Base-by-base conservation (phyloP, 2,888 invertebrate genomes). In the Lamproptera curius region DNA sequence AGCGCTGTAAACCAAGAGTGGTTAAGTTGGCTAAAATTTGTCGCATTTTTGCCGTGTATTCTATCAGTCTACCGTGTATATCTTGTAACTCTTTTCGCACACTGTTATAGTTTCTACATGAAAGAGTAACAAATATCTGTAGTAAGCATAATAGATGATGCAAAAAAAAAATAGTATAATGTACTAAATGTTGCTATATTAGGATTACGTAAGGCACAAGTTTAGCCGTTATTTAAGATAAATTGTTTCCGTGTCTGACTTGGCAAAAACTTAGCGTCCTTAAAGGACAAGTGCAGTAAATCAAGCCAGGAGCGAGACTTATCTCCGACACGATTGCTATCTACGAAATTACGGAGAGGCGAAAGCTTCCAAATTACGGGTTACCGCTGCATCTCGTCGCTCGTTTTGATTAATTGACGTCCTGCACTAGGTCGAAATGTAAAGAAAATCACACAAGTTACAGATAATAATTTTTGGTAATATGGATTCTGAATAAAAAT, bases 261-360 rank as follows among this genome's bases (percentile, higher is more conserved):
- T 58, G 65, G 67, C 76, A 80, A 82, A 82, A 83, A 82, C 73
- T 80, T 76, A 70, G 67, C 76, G 37, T 80, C 76, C 77, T 70
- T 61, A 62, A 70, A 69, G 71, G 72, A 78, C 77, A 76, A 82
- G 67, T 70, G 72, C 63, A 70, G 67, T 83, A 79, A 84, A 82
- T 83, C 82, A 82, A 68, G 63, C 20, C 55, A 52, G 58, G 54
- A 65, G 65, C 62, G 61, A 61, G 59, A 69, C 66, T 65, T 76
- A 80, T 80, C 80, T 70, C 56, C 57, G 65, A 66, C 69, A 57
- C 62, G 76, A 79, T 81, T 70, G 68, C 74, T 73, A 80, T 83
- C 77, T 74, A 62, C 72, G n/a, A 66, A 78, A 77, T 77, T 77
- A 76, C 65, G 62, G 65, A 58, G 58, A 63, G 69, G 63, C 62